A percentile compares a stretch with the other conserved stretches of the same genome.
phyloP scores from a whole-genome alignment of 2,888 invertebrate species.

The Agrochola litura region DNA sequence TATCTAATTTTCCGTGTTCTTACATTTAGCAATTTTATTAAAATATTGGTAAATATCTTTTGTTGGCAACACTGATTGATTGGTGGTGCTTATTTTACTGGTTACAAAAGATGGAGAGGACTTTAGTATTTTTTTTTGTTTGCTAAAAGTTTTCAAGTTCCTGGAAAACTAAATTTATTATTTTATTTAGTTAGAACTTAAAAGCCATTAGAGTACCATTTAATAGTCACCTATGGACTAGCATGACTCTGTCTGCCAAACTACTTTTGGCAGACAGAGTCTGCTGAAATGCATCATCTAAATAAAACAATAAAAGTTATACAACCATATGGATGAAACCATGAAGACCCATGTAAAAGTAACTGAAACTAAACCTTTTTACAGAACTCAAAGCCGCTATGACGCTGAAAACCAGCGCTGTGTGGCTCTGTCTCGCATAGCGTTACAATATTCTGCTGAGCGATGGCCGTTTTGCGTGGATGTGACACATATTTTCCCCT shows the following conservation, averaged over 20 bases:
- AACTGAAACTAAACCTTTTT: no score
- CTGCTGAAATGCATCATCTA: not conserved
- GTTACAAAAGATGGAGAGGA: not conserved
- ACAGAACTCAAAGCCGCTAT: no score
- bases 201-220: not conserved
- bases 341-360: no score
- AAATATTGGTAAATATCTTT: constrained; percentile 21
- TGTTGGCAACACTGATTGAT: constrained; percentile 2
- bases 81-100: not conserved
- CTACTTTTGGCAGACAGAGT: no score
- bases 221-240: not conserved
- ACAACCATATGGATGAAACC: no score
- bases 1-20: constrained; percentile 18
- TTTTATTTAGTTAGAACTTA: not conserved
- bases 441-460: no score
- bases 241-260: not conserved
- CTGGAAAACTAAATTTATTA: not conserved
- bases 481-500: no score
- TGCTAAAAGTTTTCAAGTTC: no score
- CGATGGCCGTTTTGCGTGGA: no score
- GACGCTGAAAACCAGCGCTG: no score
- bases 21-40: not conserved
- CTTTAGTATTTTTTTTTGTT: not conserved
- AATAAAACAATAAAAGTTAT: no score
- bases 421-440: no score